These are phyloP conservation scores for Phyllopteryx taeniolatus DNA, from an alignment of 2,113 vertebrate species.

Conservation along the genomic window DNA sequence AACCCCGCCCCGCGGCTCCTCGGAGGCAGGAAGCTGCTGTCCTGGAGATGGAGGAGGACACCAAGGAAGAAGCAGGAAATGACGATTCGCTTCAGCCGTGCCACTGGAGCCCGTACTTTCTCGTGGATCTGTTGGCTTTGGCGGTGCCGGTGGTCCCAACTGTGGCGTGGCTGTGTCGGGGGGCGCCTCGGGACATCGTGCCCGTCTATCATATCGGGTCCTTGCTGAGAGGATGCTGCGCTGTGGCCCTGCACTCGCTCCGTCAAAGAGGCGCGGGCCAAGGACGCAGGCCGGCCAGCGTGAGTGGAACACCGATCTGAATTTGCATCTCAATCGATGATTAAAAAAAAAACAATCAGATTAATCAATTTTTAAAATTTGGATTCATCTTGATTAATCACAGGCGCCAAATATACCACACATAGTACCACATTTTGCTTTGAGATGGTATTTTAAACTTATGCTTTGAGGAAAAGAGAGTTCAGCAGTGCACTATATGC, in stretches of 20 bases:
- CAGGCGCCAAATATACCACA: too few relatives aligned
- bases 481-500: too few relatives aligned
- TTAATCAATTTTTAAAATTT: too few relatives aligned
- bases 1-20: slow-evolving; percentile 50
- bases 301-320: slow-evolving; percentile 59
- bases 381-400: too few relatives aligned
- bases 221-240: slow-evolving; percentile 91
- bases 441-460: too few relatives aligned
- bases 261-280: slow-evolving; percentile 74
- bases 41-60: slow-evolving; percentile 37
- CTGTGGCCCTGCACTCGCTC: slow-evolving; percentile 89
- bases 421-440: too few relatives aligned
- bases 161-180: slow-evolving; percentile 91
- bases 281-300: slow-evolving; percentile 51
- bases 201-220: slow-evolving; percentile 93
- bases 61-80: slow-evolving; percentile 17
- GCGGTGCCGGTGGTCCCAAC: slow-evolving; percentile 89
- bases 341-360: too few relatives aligned
- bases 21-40: slow-evolving; percentile 35
- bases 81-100: slow-evolving; percentile 59
- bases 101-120: slow-evolving; percentile 95
- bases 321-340: neutral
- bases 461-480: too few relatives aligned
- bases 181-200: slow-evolving; percentile 77
- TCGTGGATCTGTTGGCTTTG: slow-evolving; percentile 89